Percentiles rank a stretch among this genome's conserved stretches.
Evolutionary conservation across 1,140 invertebrate species (phyloP).

Genomic region (Eurosta solidaginis): DNA sequence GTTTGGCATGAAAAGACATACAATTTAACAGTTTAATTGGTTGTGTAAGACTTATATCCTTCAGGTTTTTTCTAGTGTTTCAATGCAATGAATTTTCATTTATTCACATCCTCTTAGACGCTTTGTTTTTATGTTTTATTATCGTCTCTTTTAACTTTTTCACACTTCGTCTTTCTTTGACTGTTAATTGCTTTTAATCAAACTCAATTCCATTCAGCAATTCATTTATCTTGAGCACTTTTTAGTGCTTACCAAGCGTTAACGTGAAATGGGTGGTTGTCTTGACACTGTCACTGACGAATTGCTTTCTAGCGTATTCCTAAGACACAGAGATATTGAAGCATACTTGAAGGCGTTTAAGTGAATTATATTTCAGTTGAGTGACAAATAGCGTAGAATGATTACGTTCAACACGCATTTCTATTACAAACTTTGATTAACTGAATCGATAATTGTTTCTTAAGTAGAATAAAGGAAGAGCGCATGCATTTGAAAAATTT

Average conservation of each 20-base stretch:
- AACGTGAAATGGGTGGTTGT: neutral
- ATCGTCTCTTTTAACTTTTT: neutral
- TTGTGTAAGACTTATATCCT: neutral
- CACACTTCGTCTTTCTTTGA: neutral
- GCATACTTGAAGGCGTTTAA: neutral
- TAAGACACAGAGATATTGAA: neutral
- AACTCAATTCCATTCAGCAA: neutral
- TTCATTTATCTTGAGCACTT: conserved; percentile 2
- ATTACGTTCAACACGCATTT: neutral
- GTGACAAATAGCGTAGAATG: neutral
- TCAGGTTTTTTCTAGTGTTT: neutral
- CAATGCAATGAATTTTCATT: neutral
- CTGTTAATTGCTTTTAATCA: conserved; percentile 22
- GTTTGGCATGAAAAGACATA: neutral
- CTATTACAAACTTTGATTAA: neutral
- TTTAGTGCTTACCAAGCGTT: neutral
- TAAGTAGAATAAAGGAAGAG: neutral
- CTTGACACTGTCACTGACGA: too few species aligned
- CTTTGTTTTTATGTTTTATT: neutral
- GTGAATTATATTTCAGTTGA: neutral
- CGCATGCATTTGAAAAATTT: too few species aligned
- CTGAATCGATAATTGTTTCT: neutral
- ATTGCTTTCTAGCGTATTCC: neutral
- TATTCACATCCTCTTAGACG: neutral
- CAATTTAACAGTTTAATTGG: neutral